phyloP scores from a whole-genome alignment of 2,888 invertebrate genomes.

The Dichetophora obliterata region DNA sequence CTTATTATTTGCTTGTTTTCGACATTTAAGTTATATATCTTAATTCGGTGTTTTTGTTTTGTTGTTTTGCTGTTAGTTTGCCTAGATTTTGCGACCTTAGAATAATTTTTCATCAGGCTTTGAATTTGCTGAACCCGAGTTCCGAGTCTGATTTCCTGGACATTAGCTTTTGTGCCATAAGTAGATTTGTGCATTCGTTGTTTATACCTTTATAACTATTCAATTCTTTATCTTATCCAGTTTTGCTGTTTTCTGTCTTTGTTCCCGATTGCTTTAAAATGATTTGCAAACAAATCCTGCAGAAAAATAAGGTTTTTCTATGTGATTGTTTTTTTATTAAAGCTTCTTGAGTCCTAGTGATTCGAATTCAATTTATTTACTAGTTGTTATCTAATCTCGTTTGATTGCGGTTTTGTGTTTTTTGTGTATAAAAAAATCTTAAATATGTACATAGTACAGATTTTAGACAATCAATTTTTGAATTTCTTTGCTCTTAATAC shows the following conservation, averaged over 20 bases:
- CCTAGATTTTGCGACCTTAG: not conserved
- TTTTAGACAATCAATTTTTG: not conserved
- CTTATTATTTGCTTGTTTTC: not conserved
- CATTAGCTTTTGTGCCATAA: not conserved
- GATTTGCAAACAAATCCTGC: not conserved
- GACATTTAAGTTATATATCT: slow-evolving; percentile 2
- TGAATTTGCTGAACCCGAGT: not conserved
- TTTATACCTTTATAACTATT: not conserved
- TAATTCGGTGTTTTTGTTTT: not conserved
- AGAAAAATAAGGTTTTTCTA: not conserved
- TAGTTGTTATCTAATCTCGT: slow-evolving; percentile 1
- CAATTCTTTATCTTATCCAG: not conserved
- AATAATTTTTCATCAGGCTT: not conserved
- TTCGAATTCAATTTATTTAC: slow-evolving; percentile 5
- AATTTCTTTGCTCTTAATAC: too few species aligned
- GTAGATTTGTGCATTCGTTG: not conserved
- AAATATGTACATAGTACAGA: too few species aligned
- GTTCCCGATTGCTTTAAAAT: not conserved
- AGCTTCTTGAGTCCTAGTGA: not conserved
- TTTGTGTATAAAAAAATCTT: too few species aligned
- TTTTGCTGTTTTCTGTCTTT: not conserved
- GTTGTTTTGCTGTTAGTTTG: not conserved
- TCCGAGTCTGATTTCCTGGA: not conserved
- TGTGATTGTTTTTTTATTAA: not conserved
- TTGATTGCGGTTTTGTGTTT: not conserved